These are phyloP conservation scores for Creontiades dilutus DNA, from an alignment of 2,888 invertebrate genomes.

Conservation along the genomic window DNA sequence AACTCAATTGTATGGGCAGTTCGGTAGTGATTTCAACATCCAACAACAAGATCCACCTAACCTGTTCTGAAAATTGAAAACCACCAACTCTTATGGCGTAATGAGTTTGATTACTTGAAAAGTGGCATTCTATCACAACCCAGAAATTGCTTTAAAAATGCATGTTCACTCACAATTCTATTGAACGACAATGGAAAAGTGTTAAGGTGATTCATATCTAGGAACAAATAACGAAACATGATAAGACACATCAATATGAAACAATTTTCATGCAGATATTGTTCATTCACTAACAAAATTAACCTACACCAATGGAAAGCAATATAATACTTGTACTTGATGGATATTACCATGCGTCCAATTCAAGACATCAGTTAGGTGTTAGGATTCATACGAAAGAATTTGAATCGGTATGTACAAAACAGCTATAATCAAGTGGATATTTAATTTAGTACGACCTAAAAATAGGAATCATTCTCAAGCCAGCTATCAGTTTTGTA, in stretches of 20 bases:
- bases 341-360: constrained; percentile 5
- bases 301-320: constrained; percentile 23
- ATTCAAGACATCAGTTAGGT: constrained; percentile 22
- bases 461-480: too few species aligned
- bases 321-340: neutral
- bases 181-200: neutral
- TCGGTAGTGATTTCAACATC: too few species aligned
- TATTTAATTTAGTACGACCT: neutral
- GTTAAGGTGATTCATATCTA: neutral
- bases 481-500: too few species aligned
- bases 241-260: neutral
- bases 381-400: constrained; percentile 12
- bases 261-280: neutral
- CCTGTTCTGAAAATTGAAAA: too few species aligned
- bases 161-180: neutral
- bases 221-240: neutral
- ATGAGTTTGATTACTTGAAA: too few species aligned
- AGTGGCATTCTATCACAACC: too few species aligned
- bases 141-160: too few species aligned
- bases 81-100: too few species aligned
- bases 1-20: too few species aligned
- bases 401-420: constrained; percentile 1
- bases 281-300: neutral
- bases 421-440: neutral
- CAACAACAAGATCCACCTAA: too few species aligned